Conservation (phyloP, 2,888 invertebrate species). For the Drosophila recens region DNA sequence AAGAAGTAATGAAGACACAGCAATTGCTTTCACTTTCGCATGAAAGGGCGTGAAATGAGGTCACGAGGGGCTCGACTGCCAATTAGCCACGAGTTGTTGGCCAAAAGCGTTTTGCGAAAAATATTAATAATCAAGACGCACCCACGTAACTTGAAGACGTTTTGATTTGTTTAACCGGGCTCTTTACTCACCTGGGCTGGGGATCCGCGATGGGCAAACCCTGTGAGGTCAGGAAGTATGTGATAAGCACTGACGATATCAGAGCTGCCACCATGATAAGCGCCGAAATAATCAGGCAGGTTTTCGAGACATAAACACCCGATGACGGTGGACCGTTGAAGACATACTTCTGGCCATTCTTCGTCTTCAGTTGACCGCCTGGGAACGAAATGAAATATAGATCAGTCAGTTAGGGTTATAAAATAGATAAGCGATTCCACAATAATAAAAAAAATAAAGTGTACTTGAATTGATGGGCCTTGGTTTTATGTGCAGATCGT, state of each 20-base stretch:
- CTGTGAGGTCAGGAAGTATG: conserved; percentile 83
- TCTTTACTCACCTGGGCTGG: conserved; percentile 74
- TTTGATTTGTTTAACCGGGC: conserved; percentile 42
- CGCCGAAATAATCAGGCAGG: conserved; percentile 79
- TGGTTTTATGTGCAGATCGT: conserved; percentile 37
- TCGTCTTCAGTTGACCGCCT: conserved; percentile 86
- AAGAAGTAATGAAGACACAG: conserved; percentile 27
- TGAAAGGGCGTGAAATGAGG: conserved; percentile 59
- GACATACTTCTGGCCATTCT: conserved; percentile 85
- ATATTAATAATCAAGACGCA: conserved; percentile 51
- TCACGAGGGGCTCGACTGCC: conserved; percentile 59
- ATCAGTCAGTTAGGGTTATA: conserved; percentile 10
- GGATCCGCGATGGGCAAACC: conserved; percentile 38
- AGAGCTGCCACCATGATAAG: conserved; percentile 79
- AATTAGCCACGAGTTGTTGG: conserved; percentile 52
- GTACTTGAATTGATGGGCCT: conserved; percentile 28
- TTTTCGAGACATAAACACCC: conserved; percentile 83
- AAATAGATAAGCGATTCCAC: neutral
- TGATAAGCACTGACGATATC: conserved; percentile 81
- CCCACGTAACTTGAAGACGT: conserved; percentile 33
- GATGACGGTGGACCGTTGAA: conserved; percentile 84
- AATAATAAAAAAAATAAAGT: conserved; percentile 14
- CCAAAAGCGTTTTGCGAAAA: conserved; percentile 56
- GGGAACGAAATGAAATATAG: conserved; percentile 33
- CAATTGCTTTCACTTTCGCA: conserved; percentile 64